A percentile compares a stretch with the other conserved stretches of the same genome.
phyloP scores from a whole-genome alignment of 1,140 invertebrate species.

The Dreissena rostriformis region DNA sequence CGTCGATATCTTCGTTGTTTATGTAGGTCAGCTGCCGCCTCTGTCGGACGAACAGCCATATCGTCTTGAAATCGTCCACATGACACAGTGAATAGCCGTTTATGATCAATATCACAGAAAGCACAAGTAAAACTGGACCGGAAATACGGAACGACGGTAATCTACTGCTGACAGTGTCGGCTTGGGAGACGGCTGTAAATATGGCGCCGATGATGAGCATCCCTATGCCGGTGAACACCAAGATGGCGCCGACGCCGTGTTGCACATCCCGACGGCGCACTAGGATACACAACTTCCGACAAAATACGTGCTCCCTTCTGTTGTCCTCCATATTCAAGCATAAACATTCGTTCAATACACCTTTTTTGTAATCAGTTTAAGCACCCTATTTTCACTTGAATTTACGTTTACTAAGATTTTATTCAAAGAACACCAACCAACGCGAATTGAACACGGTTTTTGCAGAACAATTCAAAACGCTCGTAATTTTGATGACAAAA shows the following conservation, averaged over 20 bases:
- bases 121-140: slow-evolving; percentile 16
- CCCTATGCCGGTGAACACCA: slow-evolving; percentile 22
- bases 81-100: slow-evolving; percentile 14
- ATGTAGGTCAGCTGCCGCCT: slow-evolving; percentile 3
- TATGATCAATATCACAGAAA: background rate
- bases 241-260: slow-evolving; percentile 34
- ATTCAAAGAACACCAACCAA: too few relatives aligned
- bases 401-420: too few relatives aligned
- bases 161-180: background rate
- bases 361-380: too few relatives aligned
- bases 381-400: too few relatives aligned
- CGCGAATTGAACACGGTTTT: too few relatives aligned
- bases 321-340: too few relatives aligned
- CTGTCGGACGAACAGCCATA: slow-evolving; percentile 10
- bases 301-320: too few relatives aligned
- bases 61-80: background rate
- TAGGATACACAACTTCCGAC: too few relatives aligned
- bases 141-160: slow-evolving; percentile 10
- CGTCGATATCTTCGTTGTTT: slow-evolving; percentile 1
- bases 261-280: slow-evolving; percentile 6
- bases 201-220: slow-evolving; percentile 23
- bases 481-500: too few relatives aligned
- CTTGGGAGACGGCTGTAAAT: slow-evolving; percentile 30
- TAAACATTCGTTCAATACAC: too few relatives aligned
- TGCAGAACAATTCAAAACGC: too few relatives aligned